Conservation (phyloP, 2,888 invertebrate genomes). For the Nomada ruficornis region DNA sequence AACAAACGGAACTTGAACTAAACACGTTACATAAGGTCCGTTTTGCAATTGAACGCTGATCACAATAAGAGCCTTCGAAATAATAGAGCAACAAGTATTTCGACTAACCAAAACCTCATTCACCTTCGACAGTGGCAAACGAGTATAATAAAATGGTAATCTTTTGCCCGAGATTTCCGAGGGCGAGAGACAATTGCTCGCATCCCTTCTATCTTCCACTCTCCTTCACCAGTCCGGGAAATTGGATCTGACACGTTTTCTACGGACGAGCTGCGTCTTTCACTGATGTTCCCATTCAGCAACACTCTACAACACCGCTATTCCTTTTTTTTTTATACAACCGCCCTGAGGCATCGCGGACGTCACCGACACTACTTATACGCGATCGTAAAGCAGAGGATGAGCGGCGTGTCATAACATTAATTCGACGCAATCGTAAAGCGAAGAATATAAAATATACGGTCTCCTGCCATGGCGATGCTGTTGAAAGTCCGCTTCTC, state of each 20-base stretch:
- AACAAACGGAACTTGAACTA: too few relatives aligned
- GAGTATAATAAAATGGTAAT: conserved; percentile 32
- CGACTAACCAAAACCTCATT: background rate
- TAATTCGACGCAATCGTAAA: conserved; percentile 67
- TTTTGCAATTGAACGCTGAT: too few relatives aligned
- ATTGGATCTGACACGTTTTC: conserved; percentile 53
- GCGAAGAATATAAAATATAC: conserved; percentile 64
- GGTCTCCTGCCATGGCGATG: conserved; percentile 50
- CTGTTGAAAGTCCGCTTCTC: conserved; percentile 8
- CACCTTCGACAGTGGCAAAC: conserved; percentile 3
- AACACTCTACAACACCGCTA: background rate
- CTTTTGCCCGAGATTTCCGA: conserved; percentile 24
- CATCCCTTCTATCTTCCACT: conserved; percentile 43
- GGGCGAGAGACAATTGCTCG: conserved; percentile 44
- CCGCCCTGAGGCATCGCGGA: background rate
- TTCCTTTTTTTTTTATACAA: conserved; percentile 1
- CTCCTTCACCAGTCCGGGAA: conserved; percentile 46
- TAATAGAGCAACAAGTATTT: background rate
- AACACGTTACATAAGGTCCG: too few relatives aligned
- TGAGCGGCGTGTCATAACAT: conserved; percentile 56
- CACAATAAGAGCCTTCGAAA: too few relatives aligned
- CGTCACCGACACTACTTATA: conserved; percentile 48
- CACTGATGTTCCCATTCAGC: background rate
- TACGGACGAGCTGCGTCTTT: background rate
- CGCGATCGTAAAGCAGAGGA: conserved; percentile 47